Base-by-base conservation (phyloP, 2,888 invertebrate species). In the Macrophya alboannulata region DNA sequence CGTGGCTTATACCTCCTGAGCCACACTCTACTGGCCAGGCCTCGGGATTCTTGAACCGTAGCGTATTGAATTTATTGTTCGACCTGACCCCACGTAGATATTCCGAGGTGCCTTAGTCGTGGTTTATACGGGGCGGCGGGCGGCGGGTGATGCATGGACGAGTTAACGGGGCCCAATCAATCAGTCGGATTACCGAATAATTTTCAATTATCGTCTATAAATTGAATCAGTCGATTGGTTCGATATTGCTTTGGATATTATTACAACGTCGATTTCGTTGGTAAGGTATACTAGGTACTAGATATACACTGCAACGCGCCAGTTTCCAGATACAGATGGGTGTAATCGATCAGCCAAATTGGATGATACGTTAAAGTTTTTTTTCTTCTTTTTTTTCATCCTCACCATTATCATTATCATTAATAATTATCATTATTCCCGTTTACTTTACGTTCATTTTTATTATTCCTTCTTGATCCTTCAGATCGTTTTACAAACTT, bases 1-100 rank as follows among this genome's bases (percentile, higher is more conserved):
- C 31, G 31, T 31, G 31, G 31, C 31, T 31, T 31, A 31, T 31
- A 31, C 31, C 31, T 31, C 31, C 31, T n/a, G 31, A 31, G 31
- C 31, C 1, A 31, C 1, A 31, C 3, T 31, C 31, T 31, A 31
- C 31, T 31, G 31, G 3, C 31, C 31, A 3, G 37, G 62, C 81
- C 45, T 43, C 62, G 81, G 25, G 59, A 81, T 81, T 43, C 90
- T 91, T 92, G 92, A 92, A 92, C 92, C 92, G 91, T 92, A 92
- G 92, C 91, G 90, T 91, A 92, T 92, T 92, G 92, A 92, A 92
- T 92, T 92, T 92, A 92, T 92, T 92, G 92, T 92, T 90, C 92
- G 92, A 92, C 92, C 92, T 92, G 92, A 92, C 92, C 92, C 91
- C 90, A 89, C 92, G 90, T 91, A 92, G 92, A 92, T 91, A 90